Base-by-base conservation (phyloP, 2,113 vertebrate genomes). In the Sinosuthora webbiana region DNA sequence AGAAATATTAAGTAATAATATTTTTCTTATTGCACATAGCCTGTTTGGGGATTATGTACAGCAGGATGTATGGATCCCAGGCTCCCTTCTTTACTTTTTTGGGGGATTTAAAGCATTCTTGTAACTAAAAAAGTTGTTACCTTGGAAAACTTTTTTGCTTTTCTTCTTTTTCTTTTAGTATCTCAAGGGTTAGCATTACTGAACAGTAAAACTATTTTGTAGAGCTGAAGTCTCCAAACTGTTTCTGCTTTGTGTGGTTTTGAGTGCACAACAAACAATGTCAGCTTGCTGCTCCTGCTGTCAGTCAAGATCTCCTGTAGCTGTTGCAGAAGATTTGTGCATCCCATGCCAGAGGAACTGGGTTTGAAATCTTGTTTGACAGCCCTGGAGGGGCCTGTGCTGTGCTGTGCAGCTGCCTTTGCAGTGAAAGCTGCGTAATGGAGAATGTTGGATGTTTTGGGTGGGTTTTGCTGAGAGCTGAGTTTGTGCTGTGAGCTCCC, bases 1-100 rank as follows among this genome's bases (percentile, higher is more conserved):
- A 70, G 81, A 89, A 81, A 81, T 81, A 89, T 87, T 85, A 91
- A 95, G 83, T 76, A 82, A 87, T 89, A 87, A 64, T 88, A 89
- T 78, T 79, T 86, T 90, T 91, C 92, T 94, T 91, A 91, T 95
- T 94, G 56, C 70, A 39, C 35, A 30, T 39, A 80, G 19, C 23
- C 63, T 94, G 18, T 80, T 96, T 78, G 37, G 75, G 92, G 63
- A 95, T 75, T 92, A 67, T 65, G 33, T 74, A n/a, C 57, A 67
- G 59, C 41, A 82, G 53, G 31, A 82, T 68, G 59, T 74, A 70
- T 85, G 53, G 35, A 92, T 87, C 25, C 47, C 18, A 11, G 24
- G 16, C 37, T 93, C 42, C 12, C 22, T 83, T 17, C 45, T 62
- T 73, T 70, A 15, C 19, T 56, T 83, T 53, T 87, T 42, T 5